Evolutionary conservation across 1,140 invertebrate species (phyloP).

Genomic region (Chelonus insularis): DNA sequence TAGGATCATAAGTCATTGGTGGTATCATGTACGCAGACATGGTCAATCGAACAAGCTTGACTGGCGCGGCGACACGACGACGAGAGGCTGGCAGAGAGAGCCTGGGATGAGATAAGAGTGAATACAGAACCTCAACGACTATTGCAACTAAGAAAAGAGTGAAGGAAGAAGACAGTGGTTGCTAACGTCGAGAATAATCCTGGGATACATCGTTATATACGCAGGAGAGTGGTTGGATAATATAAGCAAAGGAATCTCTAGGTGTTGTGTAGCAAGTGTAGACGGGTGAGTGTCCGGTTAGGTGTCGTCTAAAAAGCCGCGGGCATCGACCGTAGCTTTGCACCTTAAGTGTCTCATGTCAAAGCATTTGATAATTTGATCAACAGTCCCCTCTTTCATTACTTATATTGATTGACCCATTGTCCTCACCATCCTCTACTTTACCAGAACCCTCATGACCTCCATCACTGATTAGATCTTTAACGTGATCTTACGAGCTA

Average conservation of each 20-base stretch:
- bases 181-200: background rate
- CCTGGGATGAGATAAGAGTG: conserved; percentile 31
- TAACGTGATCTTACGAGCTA: no score
- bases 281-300: background rate
- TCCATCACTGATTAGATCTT: no score
- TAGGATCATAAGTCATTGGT: conserved; percentile 47
- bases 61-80: conserved; percentile 27
- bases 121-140: background rate
- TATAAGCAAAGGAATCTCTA: background rate
- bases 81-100: conserved; percentile 17
- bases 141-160: background rate
- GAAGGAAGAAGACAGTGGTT: background rate
- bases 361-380: conserved; percentile 57
- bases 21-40: conserved; percentile 41
- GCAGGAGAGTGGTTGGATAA: background rate
- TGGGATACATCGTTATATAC: background rate
- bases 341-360: conserved; percentile 37
- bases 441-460: no score
- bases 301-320: conserved; percentile 6
- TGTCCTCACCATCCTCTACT: conserved; percentile 43
- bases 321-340: conserved; percentile 4
- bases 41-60: conserved; percentile 43
- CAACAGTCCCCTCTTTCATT: conserved; percentile 59
- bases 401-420: conserved; percentile 62
- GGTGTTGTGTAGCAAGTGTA: conserved; percentile 6